Conservation (phyloP, 2,113 vertebrate genomes). For the Malurus alboscapulatus region DNA sequence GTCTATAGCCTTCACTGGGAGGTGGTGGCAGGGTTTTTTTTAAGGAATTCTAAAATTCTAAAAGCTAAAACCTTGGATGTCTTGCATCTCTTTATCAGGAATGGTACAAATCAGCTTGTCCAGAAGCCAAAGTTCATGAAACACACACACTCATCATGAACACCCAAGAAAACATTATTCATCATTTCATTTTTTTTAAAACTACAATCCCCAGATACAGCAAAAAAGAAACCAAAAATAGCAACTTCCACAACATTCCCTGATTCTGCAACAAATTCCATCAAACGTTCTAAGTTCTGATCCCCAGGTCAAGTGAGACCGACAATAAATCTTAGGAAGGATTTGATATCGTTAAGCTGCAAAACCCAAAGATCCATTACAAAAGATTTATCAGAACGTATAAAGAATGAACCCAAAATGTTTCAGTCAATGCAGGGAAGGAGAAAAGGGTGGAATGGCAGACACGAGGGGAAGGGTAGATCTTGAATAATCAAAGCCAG, state of each 20-base stretch:
- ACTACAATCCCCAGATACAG: neutral
- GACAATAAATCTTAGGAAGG: constrained; percentile 38
- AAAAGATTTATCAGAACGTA: constrained; percentile 10
- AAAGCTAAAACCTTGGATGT: neutral
- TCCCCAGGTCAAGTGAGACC: constrained; percentile 6
- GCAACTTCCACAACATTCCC: neutral
- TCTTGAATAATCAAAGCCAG: neutral
- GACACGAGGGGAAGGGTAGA: neutral
- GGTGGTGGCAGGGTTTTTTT: fast-evolving
- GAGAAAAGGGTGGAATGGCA: neutral
- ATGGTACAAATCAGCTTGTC: neutral
- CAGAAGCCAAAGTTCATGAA: neutral
- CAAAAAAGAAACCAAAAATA: constrained; percentile 9
- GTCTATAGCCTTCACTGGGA: neutral
- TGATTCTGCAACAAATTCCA: constrained; percentile 36
- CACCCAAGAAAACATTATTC: neutral
- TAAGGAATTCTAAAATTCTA: neutral
- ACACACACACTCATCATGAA: neutral
- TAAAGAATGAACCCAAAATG: neutral
- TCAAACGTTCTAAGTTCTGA: neutral
- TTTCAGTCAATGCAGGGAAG: neutral
- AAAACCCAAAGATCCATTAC: constrained; percentile 19
- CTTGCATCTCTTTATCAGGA: neutral
- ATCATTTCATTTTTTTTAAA: neutral
- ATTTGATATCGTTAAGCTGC: neutral